Base-by-base conservation (phyloP, 2,888 invertebrate genomes). In the Luperina testacea region DNA sequence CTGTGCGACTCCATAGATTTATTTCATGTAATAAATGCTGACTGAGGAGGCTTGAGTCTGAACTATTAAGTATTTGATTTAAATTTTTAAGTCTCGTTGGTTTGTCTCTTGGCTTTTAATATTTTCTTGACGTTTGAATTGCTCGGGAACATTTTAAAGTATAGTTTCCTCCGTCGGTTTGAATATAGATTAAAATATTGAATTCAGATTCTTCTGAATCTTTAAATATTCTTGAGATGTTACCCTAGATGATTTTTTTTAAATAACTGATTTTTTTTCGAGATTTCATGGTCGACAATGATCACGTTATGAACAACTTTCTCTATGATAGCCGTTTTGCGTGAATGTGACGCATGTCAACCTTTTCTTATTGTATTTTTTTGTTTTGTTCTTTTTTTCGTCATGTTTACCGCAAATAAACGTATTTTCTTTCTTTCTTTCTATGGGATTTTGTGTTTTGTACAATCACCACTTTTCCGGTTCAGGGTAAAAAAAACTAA, bases 1-100 rank as follows among this genome's bases (percentile, higher is more conserved):
- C 81, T 84, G 75, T 63, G 20, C 20, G n/a, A 75, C 20, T 70
- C 15, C 48, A 81, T 77, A 70, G 65, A 81, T 84, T 75, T 69
- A 77, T 74, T 80, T 76, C 51, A 76, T 80, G 71, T 84, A 72
- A 77, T 72, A 75, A 84, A 67, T 73, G 81, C 70, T 51, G 81
- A 75, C 61, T 75, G 61, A n/a, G 11, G 17, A 64, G 9, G 9
- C 27, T 57, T 9, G 11, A 53, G n/a, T 27, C 13, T 51, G 27
- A 59, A 83, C 63, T 76, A 59, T 65, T n/a, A 51, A 32, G n/a
- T 71, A 32, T 78, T 69, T n/a, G 15, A 72, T 3, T 27, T 11
- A 20, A 15, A 38, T 13, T 17, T 75, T 11, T 4, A 32, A 42
- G 1, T 45, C 1, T n/a, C 24, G 0, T 27, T 61, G 20, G 24